phyloP scores from a whole-genome alignment of 1,140 invertebrate genomes.

The Solenopsis invicta region DNA sequence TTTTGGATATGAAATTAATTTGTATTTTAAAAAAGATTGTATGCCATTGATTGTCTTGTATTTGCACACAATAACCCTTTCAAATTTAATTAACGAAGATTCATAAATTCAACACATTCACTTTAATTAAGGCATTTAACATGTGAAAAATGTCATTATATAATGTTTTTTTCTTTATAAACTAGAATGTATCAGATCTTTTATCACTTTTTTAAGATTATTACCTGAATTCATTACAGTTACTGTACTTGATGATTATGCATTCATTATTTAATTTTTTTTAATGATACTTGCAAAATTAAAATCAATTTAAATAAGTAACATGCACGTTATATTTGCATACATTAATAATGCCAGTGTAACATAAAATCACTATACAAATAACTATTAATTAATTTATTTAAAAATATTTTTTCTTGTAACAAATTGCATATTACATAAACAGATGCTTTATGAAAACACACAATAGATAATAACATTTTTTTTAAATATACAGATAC shows the following conservation, averaged over 20 bases:
- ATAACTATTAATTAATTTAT: background rate
- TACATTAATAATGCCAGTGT: background rate
- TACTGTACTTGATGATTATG: background rate
- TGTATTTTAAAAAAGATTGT: background rate
- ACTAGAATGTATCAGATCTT: background rate
- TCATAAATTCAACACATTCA: background rate
- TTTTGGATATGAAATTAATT: no score
- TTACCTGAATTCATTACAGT: background rate
- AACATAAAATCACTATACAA: background rate
- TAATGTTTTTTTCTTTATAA: background rate
- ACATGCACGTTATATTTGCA: background rate
- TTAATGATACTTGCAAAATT: background rate
- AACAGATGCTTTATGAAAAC: background rate
- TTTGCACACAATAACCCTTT: background rate
- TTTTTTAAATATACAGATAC: background rate
- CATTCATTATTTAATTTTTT: background rate
- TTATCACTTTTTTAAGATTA: background rate
- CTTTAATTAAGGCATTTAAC: constrained; percentile 31
- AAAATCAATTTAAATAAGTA: background rate
- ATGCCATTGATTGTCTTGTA: background rate
- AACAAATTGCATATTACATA: background rate
- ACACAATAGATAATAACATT: background rate
- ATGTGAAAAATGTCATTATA: background rate
- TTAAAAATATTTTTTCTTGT: background rate
- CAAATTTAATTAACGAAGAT: constrained; percentile 50